Conservation (phyloP, 2,797 vertebrate genomes). For the Anguilla anguilla region DNA sequence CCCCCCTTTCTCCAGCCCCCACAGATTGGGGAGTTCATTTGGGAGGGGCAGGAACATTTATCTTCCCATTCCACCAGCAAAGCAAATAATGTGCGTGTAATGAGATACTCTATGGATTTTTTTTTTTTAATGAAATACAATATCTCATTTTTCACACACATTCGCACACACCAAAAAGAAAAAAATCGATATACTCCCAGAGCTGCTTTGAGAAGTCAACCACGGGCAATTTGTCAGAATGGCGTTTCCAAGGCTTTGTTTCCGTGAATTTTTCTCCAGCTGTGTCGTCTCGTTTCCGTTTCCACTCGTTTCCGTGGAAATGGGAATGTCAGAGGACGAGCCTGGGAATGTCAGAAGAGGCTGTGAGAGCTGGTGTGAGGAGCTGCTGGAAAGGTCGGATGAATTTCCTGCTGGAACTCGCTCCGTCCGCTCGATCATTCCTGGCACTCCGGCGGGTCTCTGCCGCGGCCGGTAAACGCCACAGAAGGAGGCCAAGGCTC, state of each 20-base stretch:
- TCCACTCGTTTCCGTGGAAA: constrained; percentile 27
- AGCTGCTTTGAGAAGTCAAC: constrained; percentile 64
- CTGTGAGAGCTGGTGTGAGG: constrained; percentile 13
- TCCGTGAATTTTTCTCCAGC: constrained; percentile 55
- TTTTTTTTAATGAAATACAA: constrained; percentile 62
- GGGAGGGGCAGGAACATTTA: constrained; percentile 60
- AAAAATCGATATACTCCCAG: constrained; percentile 70
- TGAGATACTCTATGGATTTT: constrained; percentile 72
- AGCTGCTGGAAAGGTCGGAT: constrained; percentile 27
- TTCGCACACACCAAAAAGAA: constrained; percentile 39
- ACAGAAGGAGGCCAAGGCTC: constrained; percentile 9
- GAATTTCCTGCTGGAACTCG: constrained; percentile 8
- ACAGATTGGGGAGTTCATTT: constrained; percentile 62
- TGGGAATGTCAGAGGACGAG: constrained; percentile 2
- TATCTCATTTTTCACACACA: constrained; percentile 45
- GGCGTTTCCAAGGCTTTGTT: constrained; percentile 65
- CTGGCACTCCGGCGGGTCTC: constrained; percentile 38
- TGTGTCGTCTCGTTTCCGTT: constrained; percentile 33
- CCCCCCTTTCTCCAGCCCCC: constrained; percentile 1
- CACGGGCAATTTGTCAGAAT: constrained; percentile 67
- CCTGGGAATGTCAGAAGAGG: constrained; percentile 10
- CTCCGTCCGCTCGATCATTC: constrained; percentile 38
- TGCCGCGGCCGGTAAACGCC: constrained; percentile 37
- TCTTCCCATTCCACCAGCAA: constrained; percentile 61
- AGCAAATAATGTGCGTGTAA: constrained; percentile 69